These are phyloP conservation scores for Xestoiulus laeticollis DNA, from an alignment of 2,888 invertebrate genomes.

Conservation along the genomic window DNA sequence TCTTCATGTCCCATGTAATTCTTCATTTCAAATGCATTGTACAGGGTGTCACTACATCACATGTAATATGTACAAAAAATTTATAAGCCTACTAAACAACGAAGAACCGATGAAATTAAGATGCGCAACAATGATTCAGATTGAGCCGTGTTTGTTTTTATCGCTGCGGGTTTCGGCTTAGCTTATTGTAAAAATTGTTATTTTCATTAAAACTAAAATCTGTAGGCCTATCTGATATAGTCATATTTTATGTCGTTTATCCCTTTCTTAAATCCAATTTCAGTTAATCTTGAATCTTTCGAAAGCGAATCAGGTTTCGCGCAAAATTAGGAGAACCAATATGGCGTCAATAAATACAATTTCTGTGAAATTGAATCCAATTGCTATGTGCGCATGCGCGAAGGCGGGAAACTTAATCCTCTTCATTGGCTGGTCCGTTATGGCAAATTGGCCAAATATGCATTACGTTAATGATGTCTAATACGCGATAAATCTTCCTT, in stretches of 20 bases:
- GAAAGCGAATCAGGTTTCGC: background rate
- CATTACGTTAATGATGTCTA: slow-evolving; percentile 13
- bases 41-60: background rate
- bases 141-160: too few relatives aligned
- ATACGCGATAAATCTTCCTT: background rate
- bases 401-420: background rate
- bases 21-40: background rate
- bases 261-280: background rate
- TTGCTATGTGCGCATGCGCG: background rate
- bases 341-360: background rate
- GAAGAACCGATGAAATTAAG: too few relatives aligned
- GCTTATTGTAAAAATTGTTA: too few relatives aligned
- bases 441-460: background rate
- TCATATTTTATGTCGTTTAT: too few relatives aligned
- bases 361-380: background rate
- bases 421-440: background rate
- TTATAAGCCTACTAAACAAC: too few relatives aligned
- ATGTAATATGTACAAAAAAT: too few relatives aligned
- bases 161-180: too few relatives aligned
- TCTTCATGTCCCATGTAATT: background rate
- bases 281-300: background rate
- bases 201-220: too few relatives aligned
- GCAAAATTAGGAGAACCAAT: background rate
- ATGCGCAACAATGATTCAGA: too few relatives aligned
- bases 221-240: too few relatives aligned